Conservation (phyloP, 2,888 invertebrate genomes). For the Odontocerum albicorne region DNA sequence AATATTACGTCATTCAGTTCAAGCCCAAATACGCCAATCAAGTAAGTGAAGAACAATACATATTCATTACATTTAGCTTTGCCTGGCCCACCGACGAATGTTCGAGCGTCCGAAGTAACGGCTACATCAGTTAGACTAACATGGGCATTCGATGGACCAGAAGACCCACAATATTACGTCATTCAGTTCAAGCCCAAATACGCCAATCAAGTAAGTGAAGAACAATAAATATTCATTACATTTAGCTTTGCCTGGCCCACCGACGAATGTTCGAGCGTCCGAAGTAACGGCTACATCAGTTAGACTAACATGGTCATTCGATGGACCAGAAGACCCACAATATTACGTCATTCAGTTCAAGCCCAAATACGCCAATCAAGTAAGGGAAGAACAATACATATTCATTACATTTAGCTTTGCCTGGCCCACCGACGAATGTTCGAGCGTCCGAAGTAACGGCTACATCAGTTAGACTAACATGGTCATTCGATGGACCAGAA, state of each 20-base stretch:
- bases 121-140: constrained; percentile 89
- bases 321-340: constrained; percentile 84
- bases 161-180: constrained; percentile 93
- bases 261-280: constrained; percentile 85
- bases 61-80: too few species aligned
- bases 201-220: constrained; percentile 74
- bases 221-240: too few species aligned
- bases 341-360: constrained; percentile 98
- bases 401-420: too few species aligned
- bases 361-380: constrained; percentile 87
- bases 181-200: constrained; percentile 96
- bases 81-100: constrained; percentile 87
- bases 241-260: constrained; percentile 91
- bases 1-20: constrained; percentile 95
- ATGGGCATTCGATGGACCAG: constrained; percentile 89
- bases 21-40: constrained; percentile 91
- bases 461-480: constrained; percentile 87
- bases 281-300: constrained; percentile 95
- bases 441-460: constrained; percentile 92
- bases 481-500: constrained; percentile 88
- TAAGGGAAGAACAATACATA: too few species aligned
- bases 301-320: constrained; percentile 90
- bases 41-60: too few species aligned
- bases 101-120: constrained; percentile 90
- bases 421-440: constrained; percentile 87